Conservation (phyloP, 2,888 invertebrate genomes). For the Nephrotoma flavescens region DNA sequence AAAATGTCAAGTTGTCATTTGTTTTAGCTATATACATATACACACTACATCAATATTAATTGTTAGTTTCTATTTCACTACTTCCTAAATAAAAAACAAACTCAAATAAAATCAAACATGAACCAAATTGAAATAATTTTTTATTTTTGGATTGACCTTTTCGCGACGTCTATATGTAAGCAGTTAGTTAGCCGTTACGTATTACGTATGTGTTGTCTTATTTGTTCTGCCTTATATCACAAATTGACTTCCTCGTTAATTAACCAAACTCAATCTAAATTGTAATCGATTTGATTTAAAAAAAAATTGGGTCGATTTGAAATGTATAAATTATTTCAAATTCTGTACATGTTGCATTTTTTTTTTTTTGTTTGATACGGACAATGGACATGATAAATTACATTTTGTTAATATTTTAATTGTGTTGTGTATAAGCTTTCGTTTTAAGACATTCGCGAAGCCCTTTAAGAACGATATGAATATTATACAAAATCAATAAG, state of each 20-base stretch:
- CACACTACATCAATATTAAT: not conserved
- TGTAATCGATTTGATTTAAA: not conserved
- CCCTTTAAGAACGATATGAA: no score
- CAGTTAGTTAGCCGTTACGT: not conserved
- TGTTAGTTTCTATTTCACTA: not conserved
- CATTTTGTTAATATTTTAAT: no score
- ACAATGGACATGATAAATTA: not conserved
- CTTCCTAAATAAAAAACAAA: not conserved
- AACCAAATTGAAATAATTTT: not conserved
- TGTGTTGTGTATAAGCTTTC: no score
- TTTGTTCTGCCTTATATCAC: not conserved
- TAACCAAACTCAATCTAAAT: not conserved
- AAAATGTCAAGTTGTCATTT: not conserved
- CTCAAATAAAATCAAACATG: not conserved
- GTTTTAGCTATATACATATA: not conserved
- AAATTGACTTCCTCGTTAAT: not conserved
- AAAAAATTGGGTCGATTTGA: not conserved
- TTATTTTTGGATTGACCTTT: not conserved
- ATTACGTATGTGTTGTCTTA: no score
- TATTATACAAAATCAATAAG: no score
- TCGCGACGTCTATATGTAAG: not conserved
- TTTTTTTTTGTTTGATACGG: not conserved
- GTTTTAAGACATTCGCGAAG: no score
- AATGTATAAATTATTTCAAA: not conserved
- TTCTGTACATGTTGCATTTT: not conserved